Conservation (phyloP, 35 echinoderm and acorn worm genomes). For the Chiridota heheva region DNA sequence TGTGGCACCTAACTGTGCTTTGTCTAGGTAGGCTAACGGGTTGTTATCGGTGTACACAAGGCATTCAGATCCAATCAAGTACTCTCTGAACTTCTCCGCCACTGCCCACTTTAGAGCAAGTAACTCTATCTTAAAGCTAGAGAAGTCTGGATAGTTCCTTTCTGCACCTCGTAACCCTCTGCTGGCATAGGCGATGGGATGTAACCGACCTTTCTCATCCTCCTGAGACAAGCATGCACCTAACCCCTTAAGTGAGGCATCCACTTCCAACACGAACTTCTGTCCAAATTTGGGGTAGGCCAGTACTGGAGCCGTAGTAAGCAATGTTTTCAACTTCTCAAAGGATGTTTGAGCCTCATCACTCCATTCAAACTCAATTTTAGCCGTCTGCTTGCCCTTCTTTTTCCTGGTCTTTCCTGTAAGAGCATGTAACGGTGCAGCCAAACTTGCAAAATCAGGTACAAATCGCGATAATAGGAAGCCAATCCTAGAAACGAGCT, state of each 20-base stretch:
- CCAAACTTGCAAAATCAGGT: constrained; percentile 36
- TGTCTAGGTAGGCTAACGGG: constrained; percentile 27
- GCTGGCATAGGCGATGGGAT: constrained; percentile 39
- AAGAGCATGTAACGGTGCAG: constrained; percentile 22
- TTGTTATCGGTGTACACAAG: constrained; percentile 46
- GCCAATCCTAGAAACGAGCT: constrained; percentile 44
- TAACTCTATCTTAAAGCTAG: constrained; percentile 48
- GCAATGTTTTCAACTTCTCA: not conserved
- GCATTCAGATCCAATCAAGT: constrained; percentile 22
- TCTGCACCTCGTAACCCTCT: constrained; percentile 31
- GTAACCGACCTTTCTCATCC: constrained; percentile 27
- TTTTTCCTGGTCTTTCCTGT: constrained; percentile 13
- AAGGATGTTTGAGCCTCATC: constrained; percentile 26
- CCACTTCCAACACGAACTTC: constrained; percentile 43
- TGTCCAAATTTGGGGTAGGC: constrained; percentile 33
- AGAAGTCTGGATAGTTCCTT: constrained; percentile 26
- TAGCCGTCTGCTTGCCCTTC: not conserved
- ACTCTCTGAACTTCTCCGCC: constrained; percentile 50
- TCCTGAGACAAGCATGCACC: constrained; percentile 49
- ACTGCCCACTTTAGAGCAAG: constrained; percentile 47
- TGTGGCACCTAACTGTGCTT: constrained; percentile 22
- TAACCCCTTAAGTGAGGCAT: constrained; percentile 43
- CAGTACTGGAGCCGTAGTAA: constrained; percentile 21
- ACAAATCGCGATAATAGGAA: constrained; percentile 51
- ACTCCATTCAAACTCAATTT: not conserved